phyloP scores from a whole-genome alignment of 1,140 invertebrate genomes.

The Zaprionus davidi region DNA sequence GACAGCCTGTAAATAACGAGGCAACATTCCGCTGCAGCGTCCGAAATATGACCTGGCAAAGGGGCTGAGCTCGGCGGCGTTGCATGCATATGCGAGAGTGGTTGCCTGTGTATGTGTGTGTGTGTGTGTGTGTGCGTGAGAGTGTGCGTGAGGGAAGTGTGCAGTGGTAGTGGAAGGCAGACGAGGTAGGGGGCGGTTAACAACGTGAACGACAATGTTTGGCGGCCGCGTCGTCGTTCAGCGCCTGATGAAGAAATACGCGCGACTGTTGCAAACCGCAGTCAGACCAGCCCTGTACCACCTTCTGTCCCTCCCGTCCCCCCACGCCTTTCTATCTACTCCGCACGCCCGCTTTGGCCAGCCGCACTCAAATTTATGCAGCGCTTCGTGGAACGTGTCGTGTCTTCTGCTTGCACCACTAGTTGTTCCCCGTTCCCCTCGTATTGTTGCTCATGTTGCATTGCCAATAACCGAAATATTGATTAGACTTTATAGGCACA shows the following conservation, averaged over 20 bases:
- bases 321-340: neutral
- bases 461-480: slow-evolving; percentile 78
- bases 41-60: slow-evolving; percentile 54
- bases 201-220: slow-evolving; percentile 42
- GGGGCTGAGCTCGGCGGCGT: neutral
- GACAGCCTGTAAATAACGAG: slow-evolving; percentile 45
- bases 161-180: neutral
- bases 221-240: slow-evolving; percentile 53
- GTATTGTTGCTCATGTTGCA: slow-evolving; percentile 43
- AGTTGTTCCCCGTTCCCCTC: slow-evolving; percentile 16
- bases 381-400: slow-evolving; percentile 51
- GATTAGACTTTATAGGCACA: slow-evolving; percentile 62
- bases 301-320: neutral
- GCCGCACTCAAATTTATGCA: slow-evolving; percentile 61
- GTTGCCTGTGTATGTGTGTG: slow-evolving; percentile 7
- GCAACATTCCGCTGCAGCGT: slow-evolving; percentile 38
- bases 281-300: slow-evolving; percentile 24
- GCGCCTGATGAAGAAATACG: slow-evolving; percentile 62
- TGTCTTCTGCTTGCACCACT: slow-evolving; percentile 34
- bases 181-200: neutral
- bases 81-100: slow-evolving; percentile 28
- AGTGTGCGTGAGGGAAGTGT: neutral
- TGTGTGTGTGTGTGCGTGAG: neutral
- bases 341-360: neutral
- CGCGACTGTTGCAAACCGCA: slow-evolving; percentile 62